Base-by-base conservation (phyloP, 2,888 invertebrate species). In the Yponomeuta evonymella region DNA sequence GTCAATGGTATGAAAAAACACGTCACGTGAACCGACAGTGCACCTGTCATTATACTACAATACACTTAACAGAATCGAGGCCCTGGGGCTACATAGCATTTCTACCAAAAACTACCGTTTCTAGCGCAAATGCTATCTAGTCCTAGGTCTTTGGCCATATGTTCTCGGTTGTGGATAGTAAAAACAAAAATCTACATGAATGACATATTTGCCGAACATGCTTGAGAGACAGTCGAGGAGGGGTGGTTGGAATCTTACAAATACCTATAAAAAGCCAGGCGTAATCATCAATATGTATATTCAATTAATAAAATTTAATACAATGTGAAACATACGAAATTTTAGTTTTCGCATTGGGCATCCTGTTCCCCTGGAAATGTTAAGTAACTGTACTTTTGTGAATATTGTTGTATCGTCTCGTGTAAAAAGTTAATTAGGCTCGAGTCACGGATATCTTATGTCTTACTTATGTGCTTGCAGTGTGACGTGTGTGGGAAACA, bases 271-370 rank as follows among this genome's bases (percentile, higher is more conserved):
- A 43, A 67, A 67, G 11, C 15, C 36, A 67, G 12, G 0, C 36
- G 10, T 62, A 67, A 70, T 70, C 62, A n/a, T 70, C 63, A 68
- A 43, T 63, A 62, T 62, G 43, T 70, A 62, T 70, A 70, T 70
- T 70, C 63, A 70, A n/a, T 62, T 62, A 69, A 69, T 69, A 51
- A 69, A 70, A 15, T 70, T 70, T 15, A 36, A 70, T 70, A 69
- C 36, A 68, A 68, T 1, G 30, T 29, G 29, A 68, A 68, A 68
- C 48, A 30, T 51, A 68, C 68, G 51, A 68, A 68, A 43, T 67
- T 29, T 48, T 43, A 67, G 67, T 10, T 65, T 65, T 12, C 65
- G 30, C 12, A 65, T 65, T 65, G 33, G 10, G 65, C 65, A 65
- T 65, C 65, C 65, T 29, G 65, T 65, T 65, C 11, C 65, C 65